Conservation (phyloP, 2,888 invertebrate species). For the Anodontia alba region DNA sequence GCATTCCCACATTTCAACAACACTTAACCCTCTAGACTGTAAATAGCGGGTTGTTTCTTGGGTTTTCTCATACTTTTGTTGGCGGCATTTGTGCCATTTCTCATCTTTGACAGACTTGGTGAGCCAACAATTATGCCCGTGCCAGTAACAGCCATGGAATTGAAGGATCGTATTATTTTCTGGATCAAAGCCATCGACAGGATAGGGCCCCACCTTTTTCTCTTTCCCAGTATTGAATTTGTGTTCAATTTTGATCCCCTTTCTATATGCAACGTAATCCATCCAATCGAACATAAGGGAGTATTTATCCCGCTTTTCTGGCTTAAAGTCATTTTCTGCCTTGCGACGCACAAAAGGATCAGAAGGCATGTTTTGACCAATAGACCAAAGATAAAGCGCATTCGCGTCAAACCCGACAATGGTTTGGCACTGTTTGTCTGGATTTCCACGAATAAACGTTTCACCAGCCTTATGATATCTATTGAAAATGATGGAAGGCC, state of each 20-base stretch:
- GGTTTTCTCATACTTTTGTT: neutral
- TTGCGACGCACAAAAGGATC: slow-evolving; percentile 42
- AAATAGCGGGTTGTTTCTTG: neutral
- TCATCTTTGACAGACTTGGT: no score
- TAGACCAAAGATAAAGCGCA: slow-evolving; percentile 45
- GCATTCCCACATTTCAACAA: slow-evolving; percentile 30
- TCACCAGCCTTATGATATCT: slow-evolving; percentile 27
- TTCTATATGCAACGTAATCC: slow-evolving; percentile 33
- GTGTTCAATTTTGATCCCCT: slow-evolving; percentile 35
- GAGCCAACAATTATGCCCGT: no score
- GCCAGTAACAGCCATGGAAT: slow-evolving; percentile 42
- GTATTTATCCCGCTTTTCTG: slow-evolving; percentile 32
- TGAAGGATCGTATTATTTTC: slow-evolving; percentile 30
- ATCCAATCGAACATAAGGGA: slow-evolving; percentile 38
- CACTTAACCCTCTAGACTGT: slow-evolving; percentile 5
- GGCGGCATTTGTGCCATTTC: no score
- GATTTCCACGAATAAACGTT: slow-evolving; percentile 23
- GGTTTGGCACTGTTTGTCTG: slow-evolving; percentile 27
- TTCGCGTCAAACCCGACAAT: no score
- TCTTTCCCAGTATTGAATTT: slow-evolving; percentile 42
- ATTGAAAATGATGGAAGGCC: slow-evolving; percentile 37
- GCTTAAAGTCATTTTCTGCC: slow-evolving; percentile 39
- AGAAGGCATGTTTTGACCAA: slow-evolving; percentile 43
- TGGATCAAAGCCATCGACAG: slow-evolving; percentile 32
- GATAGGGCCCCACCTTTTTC: slow-evolving; percentile 23